Base-by-base conservation (phyloP, 2,797 vertebrate species). In the Myotis myotis region DNA sequence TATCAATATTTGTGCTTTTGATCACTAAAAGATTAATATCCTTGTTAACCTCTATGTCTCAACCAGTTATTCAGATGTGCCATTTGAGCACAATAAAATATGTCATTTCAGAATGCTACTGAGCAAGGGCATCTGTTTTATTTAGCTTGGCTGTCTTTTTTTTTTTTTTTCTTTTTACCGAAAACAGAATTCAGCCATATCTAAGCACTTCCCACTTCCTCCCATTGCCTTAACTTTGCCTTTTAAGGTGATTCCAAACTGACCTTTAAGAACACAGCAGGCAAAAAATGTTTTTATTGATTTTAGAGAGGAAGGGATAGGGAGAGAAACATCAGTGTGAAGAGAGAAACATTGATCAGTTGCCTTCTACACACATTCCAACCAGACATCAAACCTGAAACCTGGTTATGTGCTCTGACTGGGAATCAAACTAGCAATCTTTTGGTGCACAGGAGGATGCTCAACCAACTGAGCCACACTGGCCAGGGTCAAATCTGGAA, bases 211-310 rank as follows among this genome's bases (percentile, higher is more conserved):
- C 57, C 8, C 41, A 44, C 79, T 91, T 87, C 79, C 36, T 94
- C 9, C 70, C 28, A 49, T 55, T 53, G 2, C 57, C 51, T 95
- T 83, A 85, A 20, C 36, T 28, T 94, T 94, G 78, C 25, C 57
- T 96, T 94, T 28, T 79, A 80, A 95, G 51, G 44, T 90, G 86
- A 89, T 84, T 91, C 20, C 81, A 30, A 94, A 68, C 19, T 74
- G 57, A 94, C 62, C 38, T 96, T 94, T 79, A 76, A 84, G 47
- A 92, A 80, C 25, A 68, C 6, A 74, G 23, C 44, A 76, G 49
- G 23, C 16, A 74, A 64, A 64, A 64, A n/a, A 28, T 64, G 30
- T 64, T 64, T n/a, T 64, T 64, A 33, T 19, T 64, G 64, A 68
- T 68, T 36, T 36, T 68, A 68, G 64, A 36, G 64, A 36, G 64